These are phyloP conservation scores for Nudaria mundana DNA, from an alignment of 2,888 invertebrate genomes.

Conservation along the genomic window DNA sequence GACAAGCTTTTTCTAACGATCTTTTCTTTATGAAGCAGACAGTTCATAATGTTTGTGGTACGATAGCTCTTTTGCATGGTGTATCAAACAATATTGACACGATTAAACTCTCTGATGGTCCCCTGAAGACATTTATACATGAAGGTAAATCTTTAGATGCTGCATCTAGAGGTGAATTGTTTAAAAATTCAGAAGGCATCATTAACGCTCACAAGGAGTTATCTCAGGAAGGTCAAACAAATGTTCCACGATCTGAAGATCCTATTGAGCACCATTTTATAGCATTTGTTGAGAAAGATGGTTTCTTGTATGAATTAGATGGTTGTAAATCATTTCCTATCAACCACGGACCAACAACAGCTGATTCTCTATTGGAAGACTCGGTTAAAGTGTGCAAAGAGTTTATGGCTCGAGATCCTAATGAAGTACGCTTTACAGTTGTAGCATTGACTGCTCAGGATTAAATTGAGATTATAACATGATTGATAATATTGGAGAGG, in stretches of 20 bases:
- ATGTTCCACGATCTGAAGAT: constrained; percentile 87
- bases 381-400: constrained; percentile 91
- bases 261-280: constrained; percentile 95
- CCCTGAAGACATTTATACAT: constrained; percentile 89
- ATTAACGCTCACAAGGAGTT: constrained; percentile 91
- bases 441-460: constrained; percentile 87
- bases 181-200: constrained; percentile 87
- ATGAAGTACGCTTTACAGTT: constrained; percentile 93
- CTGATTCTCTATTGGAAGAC: constrained; percentile 90
- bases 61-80: constrained; percentile 97
- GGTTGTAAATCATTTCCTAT: constrained; percentile 86
- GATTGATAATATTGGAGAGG: no score
- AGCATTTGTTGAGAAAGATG: constrained; percentile 91
- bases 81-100: constrained; percentile 94
- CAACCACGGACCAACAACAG: constrained; percentile 89
- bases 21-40: constrained; percentile 95
- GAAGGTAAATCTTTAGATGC: constrained; percentile 85
- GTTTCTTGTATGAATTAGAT: constrained; percentile 92
- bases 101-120: constrained; percentile 84
- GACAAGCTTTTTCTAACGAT: constrained; percentile 83
- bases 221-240: constrained; percentile 95
- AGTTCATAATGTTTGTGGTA: constrained; percentile 97
- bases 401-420: constrained; percentile 94
- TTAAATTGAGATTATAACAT: constrained; percentile 39
- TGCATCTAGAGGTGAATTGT: constrained; percentile 86